Conservation (phyloP, 2,888 invertebrate species). For the Diplolepis rosae region DNA sequence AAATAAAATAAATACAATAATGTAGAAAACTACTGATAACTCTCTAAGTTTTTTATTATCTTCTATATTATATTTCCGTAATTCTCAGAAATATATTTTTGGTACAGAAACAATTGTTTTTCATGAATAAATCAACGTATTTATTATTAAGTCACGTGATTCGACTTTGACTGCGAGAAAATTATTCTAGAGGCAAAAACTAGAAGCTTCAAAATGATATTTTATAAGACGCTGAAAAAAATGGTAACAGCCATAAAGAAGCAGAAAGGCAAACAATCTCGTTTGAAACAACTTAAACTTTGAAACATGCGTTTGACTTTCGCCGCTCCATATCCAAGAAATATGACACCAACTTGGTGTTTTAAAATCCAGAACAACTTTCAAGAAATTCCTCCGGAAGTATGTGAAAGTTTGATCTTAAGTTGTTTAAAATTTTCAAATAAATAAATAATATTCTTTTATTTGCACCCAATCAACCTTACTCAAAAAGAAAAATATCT, state of each 20-base stretch:
- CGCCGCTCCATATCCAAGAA: neutral
- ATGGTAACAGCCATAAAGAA: neutral
- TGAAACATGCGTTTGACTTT: slow-evolving; percentile 1
- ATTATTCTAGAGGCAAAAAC: too few species aligned
- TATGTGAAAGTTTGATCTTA: neutral
- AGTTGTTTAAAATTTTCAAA: neutral
- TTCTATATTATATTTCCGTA: neutral
- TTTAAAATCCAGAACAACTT: neutral
- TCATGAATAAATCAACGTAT: too few species aligned
- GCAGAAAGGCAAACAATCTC: neutral
- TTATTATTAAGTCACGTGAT: too few species aligned
- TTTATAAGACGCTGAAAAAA: neutral
- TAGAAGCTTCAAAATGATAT: neutral
- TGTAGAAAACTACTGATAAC: too few species aligned
- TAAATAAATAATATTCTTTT: too few species aligned
- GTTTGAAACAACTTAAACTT: neutral
- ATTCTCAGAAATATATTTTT: too few species aligned
- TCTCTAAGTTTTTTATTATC: too few species aligned
- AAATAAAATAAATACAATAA: too few species aligned
- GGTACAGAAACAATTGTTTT: too few species aligned
- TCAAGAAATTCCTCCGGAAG: neutral
- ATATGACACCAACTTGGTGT: neutral
- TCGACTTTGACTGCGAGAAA: too few species aligned
- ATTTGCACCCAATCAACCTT: too few species aligned
- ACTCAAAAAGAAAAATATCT: too few species aligned